Conservation (phyloP, 1,140 invertebrate species). For the Branchinecta lindahli region DNA sequence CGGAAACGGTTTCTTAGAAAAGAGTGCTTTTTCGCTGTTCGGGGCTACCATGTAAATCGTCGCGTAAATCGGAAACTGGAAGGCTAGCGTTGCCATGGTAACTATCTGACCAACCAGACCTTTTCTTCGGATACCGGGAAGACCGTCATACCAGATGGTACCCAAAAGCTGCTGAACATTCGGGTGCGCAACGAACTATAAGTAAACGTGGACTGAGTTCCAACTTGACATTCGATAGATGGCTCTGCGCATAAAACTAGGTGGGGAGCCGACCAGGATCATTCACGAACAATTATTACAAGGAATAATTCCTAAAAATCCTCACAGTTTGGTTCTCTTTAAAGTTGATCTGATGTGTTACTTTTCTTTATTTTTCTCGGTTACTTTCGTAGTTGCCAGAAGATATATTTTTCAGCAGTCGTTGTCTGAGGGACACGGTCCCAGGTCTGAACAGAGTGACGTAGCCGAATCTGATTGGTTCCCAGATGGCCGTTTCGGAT, state of each 20-base stretch:
- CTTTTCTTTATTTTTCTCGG: too few species aligned
- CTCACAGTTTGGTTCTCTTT: too few species aligned
- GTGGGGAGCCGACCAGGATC: background rate
- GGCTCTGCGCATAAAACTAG: background rate
- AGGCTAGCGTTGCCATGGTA: constrained; percentile 59
- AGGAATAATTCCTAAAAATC: too few species aligned
- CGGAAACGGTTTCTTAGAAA: constrained; percentile 82
- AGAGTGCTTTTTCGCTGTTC: constrained; percentile 55
- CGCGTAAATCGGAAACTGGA: constrained; percentile 71
- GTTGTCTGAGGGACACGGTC: too few species aligned
- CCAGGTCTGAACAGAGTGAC: too few species aligned
- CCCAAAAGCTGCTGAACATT: constrained; percentile 76
- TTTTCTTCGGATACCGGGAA: constrained; percentile 70
- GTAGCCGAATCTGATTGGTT: too few species aligned
- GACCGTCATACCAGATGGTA: constrained; percentile 80
- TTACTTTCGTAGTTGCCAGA: too few species aligned
- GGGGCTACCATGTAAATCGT: constrained; percentile 69
- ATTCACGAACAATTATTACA: too few species aligned
- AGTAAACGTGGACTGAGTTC: constrained; percentile 20
- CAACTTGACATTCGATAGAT: constrained; percentile 14
- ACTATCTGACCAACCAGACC: constrained; percentile 52
- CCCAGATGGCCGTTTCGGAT: too few species aligned
- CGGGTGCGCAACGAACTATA: constrained; percentile 78
- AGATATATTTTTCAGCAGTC: too few species aligned
- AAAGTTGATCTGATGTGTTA: too few species aligned